Conservation (phyloP, 37 sponge, comb jelly and placozoan species). For the Halisarca cf. caerulea region DNA sequence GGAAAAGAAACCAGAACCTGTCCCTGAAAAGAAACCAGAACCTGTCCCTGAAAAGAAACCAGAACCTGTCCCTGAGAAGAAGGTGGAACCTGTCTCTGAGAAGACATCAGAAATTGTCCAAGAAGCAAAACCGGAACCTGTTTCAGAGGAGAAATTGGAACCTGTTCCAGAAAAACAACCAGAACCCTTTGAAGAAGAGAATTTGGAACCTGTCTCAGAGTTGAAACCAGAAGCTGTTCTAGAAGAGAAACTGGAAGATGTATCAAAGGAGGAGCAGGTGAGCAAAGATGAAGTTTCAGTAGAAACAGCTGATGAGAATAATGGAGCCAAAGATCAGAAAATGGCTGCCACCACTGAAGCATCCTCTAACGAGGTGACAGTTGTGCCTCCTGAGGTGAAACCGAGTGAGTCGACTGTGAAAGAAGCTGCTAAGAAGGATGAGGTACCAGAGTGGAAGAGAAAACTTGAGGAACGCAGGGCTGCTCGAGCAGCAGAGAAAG, state of each 20-base stretch:
- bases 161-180: neutral
- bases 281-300: no score
- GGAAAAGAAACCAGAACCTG: neutral
- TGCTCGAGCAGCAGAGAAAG: neutral
- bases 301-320: no score
- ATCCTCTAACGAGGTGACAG: no score
- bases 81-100: neutral
- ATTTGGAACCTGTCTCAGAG: neutral
- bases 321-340: no score
- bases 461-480: slow-evolving; percentile 24
- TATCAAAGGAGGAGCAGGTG: no score
- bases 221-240: neutral
- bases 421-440: neutral
- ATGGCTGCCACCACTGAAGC: no score
- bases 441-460: slow-evolving; percentile 28
- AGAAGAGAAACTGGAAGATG: neutral
- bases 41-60: neutral
- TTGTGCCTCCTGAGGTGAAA: no score
- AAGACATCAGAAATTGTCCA: neutral
- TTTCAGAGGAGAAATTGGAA: slow-evolving; percentile 8
- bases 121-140: neutral
- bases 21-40: neutral
- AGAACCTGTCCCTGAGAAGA: slow-evolving; percentile 37
- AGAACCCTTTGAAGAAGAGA: slow-evolving; percentile 17
- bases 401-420: no score